Evolutionary conservation across 2,113 vertebrate species (phyloP).

Genomic region (Psilopogon haemacephalus): DNA sequence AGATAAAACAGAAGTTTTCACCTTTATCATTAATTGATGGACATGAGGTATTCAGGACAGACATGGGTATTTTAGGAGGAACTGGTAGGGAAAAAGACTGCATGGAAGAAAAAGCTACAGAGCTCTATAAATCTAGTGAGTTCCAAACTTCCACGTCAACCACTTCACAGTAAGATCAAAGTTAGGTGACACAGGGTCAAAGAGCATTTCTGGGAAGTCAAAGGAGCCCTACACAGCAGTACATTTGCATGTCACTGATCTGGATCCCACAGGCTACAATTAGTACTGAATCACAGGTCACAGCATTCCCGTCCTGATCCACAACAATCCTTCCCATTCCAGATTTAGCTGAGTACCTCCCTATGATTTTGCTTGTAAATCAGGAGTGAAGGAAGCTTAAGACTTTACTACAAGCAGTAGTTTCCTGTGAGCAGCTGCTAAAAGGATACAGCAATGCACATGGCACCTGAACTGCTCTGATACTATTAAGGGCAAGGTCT

Average conservation of each 20-base stretch:
- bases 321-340: neutral
- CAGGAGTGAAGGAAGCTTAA: neutral
- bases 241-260: neutral
- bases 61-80: neutral
- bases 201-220: neutral
- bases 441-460: rapidly evolving
- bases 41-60: neutral
- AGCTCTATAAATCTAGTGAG: neutral
- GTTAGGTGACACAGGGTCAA: neutral
- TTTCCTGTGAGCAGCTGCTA: neutral
- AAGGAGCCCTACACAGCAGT: neutral
- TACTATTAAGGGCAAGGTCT: neutral
- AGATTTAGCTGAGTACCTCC: neutral
- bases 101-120: neutral
- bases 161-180: neutral
- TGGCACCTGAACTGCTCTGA: neutral
- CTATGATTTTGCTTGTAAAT: neutral
- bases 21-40: neutral
- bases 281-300: neutral
- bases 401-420: neutral
- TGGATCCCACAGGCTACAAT: neutral
- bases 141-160: neutral
- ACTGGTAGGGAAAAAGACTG: neutral
- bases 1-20: neutral
- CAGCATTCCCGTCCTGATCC: neutral